Evolutionary conservation across 1,140 invertebrate genomes (phyloP).

Genomic region (Idris sp.): DNA sequence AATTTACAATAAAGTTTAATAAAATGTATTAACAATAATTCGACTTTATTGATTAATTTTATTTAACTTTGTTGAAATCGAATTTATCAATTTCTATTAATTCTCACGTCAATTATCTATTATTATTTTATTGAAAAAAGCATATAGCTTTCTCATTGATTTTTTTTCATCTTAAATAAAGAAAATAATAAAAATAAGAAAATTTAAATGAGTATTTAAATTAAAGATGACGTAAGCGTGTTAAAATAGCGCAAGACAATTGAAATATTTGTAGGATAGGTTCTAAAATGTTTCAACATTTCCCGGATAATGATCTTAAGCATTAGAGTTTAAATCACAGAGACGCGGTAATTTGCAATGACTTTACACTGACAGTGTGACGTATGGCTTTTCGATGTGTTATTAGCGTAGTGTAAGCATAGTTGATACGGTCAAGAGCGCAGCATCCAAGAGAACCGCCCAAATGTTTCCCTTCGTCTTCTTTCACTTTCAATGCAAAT

Average conservation of each 20-base stretch:
- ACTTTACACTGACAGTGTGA: constrained; percentile 40
- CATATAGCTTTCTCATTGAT: constrained; percentile 15
- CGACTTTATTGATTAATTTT: too few species aligned
- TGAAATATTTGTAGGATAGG: constrained; percentile 27
- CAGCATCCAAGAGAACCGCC: constrained; percentile 31
- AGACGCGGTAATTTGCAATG: constrained; percentile 41
- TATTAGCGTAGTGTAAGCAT: constrained; percentile 30
- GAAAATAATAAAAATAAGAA: constrained; percentile 8
- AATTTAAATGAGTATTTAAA: constrained; percentile 25
- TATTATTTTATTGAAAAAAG: constrained; percentile 2
- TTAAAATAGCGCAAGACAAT: constrained; percentile 15
- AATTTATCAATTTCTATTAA: too few species aligned
- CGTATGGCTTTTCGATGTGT: constrained; percentile 37
- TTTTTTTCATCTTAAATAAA: constrained; percentile 3
- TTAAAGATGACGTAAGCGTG: constrained; percentile 17
- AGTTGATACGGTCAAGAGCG: constrained; percentile 21
- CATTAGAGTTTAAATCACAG: constrained; percentile 32
- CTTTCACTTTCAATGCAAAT: constrained; percentile 58
- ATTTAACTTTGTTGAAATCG: too few species aligned
- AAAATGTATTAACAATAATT: too few species aligned
- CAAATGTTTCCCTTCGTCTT: constrained; percentile 43
- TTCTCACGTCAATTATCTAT: not conserved
- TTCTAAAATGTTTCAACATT: constrained; percentile 49
- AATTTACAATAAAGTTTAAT: too few species aligned
- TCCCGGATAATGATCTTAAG: constrained; percentile 47